Conservation (phyloP, 2,113 vertebrate species). For the Scolopax mira region DNA sequence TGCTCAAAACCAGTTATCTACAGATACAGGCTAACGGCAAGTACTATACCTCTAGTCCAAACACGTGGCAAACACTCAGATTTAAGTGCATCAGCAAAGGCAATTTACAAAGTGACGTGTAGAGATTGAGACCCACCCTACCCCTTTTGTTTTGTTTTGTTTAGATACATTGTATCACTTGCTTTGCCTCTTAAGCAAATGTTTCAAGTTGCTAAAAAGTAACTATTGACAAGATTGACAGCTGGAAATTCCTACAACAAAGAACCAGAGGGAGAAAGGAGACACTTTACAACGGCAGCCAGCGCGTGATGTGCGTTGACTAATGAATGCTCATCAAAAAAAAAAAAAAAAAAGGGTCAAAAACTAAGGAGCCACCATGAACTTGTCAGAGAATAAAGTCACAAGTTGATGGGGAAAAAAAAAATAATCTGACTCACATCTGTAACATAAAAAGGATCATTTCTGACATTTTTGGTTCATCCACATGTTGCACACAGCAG, state of each 20-base stretch:
- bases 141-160: background rate
- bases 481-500: background rate
- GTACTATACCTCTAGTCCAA: background rate
- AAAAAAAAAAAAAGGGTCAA: background rate
- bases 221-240: background rate
- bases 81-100: background rate
- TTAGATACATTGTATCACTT: background rate
- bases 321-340: no score
- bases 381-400: background rate
- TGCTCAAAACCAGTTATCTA: background rate
- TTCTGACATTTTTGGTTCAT: background rate
- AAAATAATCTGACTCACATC: background rate
- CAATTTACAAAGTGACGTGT: background rate
- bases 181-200: background rate
- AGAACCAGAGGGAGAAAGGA: background rate
- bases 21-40: background rate
- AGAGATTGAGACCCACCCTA: background rate
- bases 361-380: background rate
- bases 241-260: background rate
- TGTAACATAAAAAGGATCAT: background rate
- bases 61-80: background rate
- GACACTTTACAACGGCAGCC: background rate
- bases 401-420: background rate
- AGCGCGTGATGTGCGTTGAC: rapidly evolving
- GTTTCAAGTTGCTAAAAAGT: background rate